Evolutionary conservation across 2,797 vertebrate species (phyloP).

Genomic region (Poeciliopsis paucimaculata): DNA sequence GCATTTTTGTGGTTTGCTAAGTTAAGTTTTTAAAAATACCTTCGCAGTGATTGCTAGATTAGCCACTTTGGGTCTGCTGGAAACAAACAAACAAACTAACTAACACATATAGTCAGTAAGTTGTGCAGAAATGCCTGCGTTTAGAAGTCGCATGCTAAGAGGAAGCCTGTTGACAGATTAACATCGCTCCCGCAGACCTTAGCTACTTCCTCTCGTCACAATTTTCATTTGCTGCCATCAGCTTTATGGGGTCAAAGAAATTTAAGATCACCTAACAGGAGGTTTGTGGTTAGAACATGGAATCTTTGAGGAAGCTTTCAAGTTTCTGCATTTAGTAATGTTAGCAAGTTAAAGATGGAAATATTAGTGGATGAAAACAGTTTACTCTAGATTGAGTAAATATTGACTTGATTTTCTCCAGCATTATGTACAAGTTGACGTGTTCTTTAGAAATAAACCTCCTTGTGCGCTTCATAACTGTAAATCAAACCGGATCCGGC

Average conservation of each 20-base stretch:
- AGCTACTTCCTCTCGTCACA: constrained; percentile 77
- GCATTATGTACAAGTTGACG: constrained; percentile 7
- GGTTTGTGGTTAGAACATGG: constrained; percentile 45
- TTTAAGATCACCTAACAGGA: constrained; percentile 49
- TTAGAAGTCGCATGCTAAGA: constrained; percentile 48
- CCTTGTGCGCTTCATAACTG: constrained; percentile 25
- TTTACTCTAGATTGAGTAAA: constrained; percentile 2
- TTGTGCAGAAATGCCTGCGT: constrained; percentile 14
- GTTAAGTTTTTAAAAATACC: neutral
- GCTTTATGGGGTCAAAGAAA: constrained; percentile 62
- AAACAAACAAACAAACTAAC: neutral
- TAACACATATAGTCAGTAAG: constrained; percentile 8
- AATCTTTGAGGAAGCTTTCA: neutral
- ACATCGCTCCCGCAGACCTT: constrained; percentile 61
- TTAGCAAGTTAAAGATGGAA: constrained; percentile 2
- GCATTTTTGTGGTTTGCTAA: neutral
- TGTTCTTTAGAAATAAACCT: constrained; percentile 12
- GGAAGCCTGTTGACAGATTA: constrained; percentile 69
- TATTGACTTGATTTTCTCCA: constrained; percentile 22
- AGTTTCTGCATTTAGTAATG: constrained; percentile 3
- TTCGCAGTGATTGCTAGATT: neutral
- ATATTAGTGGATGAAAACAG: constrained; percentile 1
- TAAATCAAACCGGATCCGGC: constrained; percentile 67
- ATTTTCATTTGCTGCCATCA: constrained; percentile 75
- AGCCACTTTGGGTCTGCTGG: neutral